A percentile compares a stretch with the other conserved stretches of the same genome.
These are phyloP conservation scores for Cacatua alba DNA, from an alignment of 2,113 vertebrate genomes.

Conservation along the genomic window DNA sequence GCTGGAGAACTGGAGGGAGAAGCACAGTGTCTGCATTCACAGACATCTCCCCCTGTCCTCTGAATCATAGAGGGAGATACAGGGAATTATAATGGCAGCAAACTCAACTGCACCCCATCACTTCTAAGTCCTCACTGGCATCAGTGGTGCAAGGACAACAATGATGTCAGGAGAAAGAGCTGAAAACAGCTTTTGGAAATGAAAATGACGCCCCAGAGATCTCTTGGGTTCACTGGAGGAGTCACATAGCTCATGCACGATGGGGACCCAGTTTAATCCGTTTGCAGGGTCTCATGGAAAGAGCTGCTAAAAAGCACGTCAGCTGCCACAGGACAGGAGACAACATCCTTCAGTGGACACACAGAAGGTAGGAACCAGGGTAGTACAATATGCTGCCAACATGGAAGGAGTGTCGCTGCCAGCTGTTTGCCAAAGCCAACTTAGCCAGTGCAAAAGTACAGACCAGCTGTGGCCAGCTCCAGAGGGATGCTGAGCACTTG, in stretches of 20 bases:
- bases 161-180: neutral
- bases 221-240: neutral
- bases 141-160: neutral
- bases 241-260: neutral
- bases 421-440: neutral
- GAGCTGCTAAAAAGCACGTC: neutral
- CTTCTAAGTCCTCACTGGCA: neutral
- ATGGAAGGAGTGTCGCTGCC: neutral
- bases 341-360: neutral
- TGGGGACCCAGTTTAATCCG: neutral
- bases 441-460: neutral
- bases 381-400: neutral
- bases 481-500: neutral
- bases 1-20: neutral
- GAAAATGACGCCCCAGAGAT: neutral
- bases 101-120: neutral
- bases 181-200: neutral
- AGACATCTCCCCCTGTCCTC: neutral
- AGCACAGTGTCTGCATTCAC: neutral
- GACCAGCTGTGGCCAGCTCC: neutral
- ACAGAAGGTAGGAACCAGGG: neutral
- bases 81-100: neutral
- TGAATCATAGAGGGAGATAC: neutral
- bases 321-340: neutral
- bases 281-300: neutral